phyloP scores from a whole-genome alignment of 2,113 vertebrate species.

The Myrmecophaga tridactyla region DNA sequence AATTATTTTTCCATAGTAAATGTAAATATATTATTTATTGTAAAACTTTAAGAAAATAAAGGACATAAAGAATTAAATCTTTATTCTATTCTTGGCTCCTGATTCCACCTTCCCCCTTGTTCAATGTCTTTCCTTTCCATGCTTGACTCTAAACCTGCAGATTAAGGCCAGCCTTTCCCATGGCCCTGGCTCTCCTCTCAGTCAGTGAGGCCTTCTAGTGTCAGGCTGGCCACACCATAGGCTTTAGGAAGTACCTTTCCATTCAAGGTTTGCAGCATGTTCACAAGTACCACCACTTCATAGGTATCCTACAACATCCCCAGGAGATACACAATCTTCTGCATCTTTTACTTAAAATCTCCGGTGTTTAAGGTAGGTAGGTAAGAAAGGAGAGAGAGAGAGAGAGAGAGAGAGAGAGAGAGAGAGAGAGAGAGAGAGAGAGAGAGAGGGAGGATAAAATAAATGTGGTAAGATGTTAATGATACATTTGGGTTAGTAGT shows the following conservation, averaged over 20 bases:
- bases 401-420: too few species aligned
- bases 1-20: neutral
- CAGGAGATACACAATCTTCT: neutral
- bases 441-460: neutral
- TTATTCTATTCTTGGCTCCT: neutral
- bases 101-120: neutral
- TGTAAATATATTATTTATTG: neutral
- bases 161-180: neutral
- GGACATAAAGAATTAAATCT: neutral
- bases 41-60: neutral
- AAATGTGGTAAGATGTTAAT: neutral
- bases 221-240: neutral
- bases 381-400: too few species aligned
- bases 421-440: too few species aligned
- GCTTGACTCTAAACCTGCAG: neutral
- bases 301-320: neutral
- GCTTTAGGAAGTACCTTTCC: neutral
- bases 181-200: fast-evolving
- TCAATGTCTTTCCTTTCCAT: neutral
- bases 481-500: neutral
- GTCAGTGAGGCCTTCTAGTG: neutral
- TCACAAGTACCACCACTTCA: neutral
- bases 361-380: neutral
- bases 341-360: neutral
- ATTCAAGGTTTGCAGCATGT: too few species aligned